phyloP scores from a whole-genome alignment of 2,888 invertebrate species.

The Fragum sueziense region DNA sequence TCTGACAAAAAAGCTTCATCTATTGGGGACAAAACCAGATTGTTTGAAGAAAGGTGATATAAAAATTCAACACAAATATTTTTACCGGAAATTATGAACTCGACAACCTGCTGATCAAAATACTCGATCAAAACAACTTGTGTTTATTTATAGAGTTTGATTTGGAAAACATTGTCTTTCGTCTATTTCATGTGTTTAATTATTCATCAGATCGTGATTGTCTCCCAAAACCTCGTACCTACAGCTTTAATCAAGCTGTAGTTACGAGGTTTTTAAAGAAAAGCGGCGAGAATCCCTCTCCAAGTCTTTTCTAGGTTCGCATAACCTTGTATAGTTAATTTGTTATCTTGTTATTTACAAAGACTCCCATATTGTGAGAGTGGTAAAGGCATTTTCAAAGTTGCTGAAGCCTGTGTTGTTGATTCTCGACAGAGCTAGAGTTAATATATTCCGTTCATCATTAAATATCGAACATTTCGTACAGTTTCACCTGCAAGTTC shows the following conservation, averaged over 20 bases:
- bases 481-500: too few relatives aligned
- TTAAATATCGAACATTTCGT: too few relatives aligned
- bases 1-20: too few relatives aligned
- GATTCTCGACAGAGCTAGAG: too few relatives aligned
- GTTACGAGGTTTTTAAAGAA: not conserved
- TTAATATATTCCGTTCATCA: too few relatives aligned
- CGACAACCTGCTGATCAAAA: not conserved
- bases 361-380: too few relatives aligned
- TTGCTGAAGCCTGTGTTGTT: too few relatives aligned
- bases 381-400: too few relatives aligned
- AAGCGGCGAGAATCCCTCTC: not conserved
- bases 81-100: not conserved
- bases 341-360: not conserved
- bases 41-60: too few relatives aligned
- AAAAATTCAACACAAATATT: too few relatives aligned
- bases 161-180: not conserved
- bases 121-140: not conserved
- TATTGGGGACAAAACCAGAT: too few relatives aligned
- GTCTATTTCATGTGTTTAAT: not conserved
- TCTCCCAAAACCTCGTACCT: not conserved
- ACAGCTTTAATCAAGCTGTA: not conserved
- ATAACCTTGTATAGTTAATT: not conserved
- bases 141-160: not conserved
- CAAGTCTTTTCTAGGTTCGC: not conserved
- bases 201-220: not conserved